Evolutionary conservation across 2,797 vertebrate genomes (phyloP).

Genomic region (Enteromius mattozi): DNA sequence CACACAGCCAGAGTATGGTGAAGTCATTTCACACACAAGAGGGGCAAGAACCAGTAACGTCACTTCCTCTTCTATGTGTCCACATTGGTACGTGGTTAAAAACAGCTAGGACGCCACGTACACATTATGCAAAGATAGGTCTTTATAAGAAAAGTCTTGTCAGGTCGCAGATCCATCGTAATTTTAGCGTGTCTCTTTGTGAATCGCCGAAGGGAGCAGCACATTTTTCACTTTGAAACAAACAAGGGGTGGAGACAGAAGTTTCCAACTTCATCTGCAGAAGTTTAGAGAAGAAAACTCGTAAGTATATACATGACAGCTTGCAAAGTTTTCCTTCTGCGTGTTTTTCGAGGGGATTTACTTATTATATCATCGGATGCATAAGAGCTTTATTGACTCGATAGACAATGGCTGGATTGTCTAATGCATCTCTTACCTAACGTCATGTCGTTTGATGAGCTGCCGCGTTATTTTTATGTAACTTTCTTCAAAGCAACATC

Average conservation of each 20-base stretch:
- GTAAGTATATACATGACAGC: slow-evolving; percentile 4
- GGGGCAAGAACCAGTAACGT: slow-evolving; percentile 46
- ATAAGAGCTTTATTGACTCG: background rate
- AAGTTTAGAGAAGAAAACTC: slow-evolving; percentile 27
- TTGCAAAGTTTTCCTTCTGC: background rate
- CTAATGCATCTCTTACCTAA: slow-evolving; percentile 26
- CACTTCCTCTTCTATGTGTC: slow-evolving; percentile 56
- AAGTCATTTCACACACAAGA: slow-evolving; percentile 22
- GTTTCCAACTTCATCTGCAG: slow-evolving; percentile 24
- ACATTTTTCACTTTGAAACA: slow-evolving; percentile 6
- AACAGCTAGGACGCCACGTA: slow-evolving; percentile 62
- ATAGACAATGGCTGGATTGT: background rate
- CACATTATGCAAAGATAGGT: slow-evolving; percentile 50
- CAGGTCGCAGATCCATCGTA: background rate
- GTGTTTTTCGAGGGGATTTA: background rate
- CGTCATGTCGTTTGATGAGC: background rate
- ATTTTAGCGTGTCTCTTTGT: background rate
- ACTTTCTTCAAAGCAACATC: background rate
- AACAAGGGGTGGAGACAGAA: slow-evolving; percentile 43
- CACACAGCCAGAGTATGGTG: background rate
- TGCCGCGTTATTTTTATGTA: background rate
- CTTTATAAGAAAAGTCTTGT: slow-evolving; percentile 18
- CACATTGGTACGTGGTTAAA: slow-evolving; percentile 50
- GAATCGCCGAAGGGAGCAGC: background rate
- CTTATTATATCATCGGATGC: background rate